Evolutionary conservation across 2,113 vertebrate species (phyloP).

Genomic region (Eulemur macaco): DNA sequence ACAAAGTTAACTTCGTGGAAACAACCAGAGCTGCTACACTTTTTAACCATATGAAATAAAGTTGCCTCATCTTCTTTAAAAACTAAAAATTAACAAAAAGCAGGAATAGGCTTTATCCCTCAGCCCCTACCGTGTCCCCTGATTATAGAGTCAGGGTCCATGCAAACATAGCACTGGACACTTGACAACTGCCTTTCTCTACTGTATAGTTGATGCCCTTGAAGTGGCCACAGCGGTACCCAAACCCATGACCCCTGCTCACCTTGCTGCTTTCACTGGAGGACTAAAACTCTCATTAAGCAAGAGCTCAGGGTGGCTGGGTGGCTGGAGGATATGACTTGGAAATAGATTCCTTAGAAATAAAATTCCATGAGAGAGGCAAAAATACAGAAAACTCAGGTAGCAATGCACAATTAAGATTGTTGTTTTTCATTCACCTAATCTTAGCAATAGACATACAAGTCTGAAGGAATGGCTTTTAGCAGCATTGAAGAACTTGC

Average conservation of each 20-base stretch:
- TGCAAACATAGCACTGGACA: not conserved
- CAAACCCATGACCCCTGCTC: too few species aligned
- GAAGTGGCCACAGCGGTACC: not conserved
- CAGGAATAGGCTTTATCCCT: not conserved
- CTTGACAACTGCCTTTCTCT: not conserved
- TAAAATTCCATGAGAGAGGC: not conserved
- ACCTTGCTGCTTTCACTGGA: too few species aligned
- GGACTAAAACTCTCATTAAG: not conserved
- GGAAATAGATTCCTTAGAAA: not conserved
- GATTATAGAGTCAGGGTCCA: not conserved
- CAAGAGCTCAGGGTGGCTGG: too few species aligned
- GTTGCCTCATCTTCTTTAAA: not conserved
- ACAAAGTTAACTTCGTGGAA: not conserved
- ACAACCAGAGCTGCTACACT: not conserved
- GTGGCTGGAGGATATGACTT: rapidly evolving
- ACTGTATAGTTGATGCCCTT: not conserved
- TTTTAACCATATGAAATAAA: not conserved
- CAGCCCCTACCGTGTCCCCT: not conserved
- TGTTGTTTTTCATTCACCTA: not conserved
- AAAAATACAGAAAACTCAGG: not conserved
- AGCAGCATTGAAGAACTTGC: not conserved
- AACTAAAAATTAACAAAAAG: not conserved
- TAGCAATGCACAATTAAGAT: not conserved
- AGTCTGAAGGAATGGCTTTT: not conserved
- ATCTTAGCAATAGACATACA: not conserved